Conservation (phyloP, 1,140 invertebrate species). For the Halictus rubicundus region DNA sequence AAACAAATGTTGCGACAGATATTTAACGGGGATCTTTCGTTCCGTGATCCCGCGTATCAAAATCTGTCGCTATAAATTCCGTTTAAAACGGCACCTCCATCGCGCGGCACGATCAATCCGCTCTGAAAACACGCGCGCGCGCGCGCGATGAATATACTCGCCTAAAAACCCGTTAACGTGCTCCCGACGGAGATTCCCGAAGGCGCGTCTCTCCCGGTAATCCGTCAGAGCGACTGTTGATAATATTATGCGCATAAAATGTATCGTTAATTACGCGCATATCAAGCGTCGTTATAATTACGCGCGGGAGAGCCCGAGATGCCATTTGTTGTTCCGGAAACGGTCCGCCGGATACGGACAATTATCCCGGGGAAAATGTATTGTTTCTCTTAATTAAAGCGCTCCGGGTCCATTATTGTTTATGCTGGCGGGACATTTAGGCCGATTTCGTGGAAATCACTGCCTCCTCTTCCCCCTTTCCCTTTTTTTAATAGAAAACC, state of each 20-base stretch:
- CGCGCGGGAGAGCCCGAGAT: background rate
- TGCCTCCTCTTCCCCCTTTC: too few species aligned
- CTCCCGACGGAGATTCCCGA: too few species aligned
- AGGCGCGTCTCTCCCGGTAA: background rate
- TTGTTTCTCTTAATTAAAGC: constrained; percentile 46
- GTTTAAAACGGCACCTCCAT: too few species aligned
- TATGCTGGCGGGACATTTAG: constrained; percentile 15
- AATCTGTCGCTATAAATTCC: too few species aligned
- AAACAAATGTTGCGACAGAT: too few species aligned
- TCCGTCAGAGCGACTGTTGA: constrained; percentile 20
- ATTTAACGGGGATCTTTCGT: too few species aligned
- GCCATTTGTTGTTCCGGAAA: constrained; percentile 33
- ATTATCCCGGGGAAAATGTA: constrained; percentile 14
- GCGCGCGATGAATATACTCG: too few species aligned
- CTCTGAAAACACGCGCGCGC: too few species aligned
- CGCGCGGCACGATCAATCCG: too few species aligned
- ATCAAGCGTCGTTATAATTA: constrained; percentile 37
- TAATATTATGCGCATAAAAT: constrained; percentile 29
- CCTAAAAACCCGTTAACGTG: too few species aligned
- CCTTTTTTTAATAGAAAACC: too few species aligned
- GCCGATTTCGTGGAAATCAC: constrained; percentile 25
- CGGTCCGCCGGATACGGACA: constrained; percentile 17
- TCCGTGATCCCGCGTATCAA: too few species aligned
- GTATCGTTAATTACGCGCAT: constrained; percentile 41
- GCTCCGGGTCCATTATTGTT: constrained; percentile 23